A percentile compares a stretch with the other conserved stretches of the same genome.
Evolutionary conservation across 2,113 vertebrate genomes (phyloP).

Genomic region (Callopanchax toddi): DNA sequence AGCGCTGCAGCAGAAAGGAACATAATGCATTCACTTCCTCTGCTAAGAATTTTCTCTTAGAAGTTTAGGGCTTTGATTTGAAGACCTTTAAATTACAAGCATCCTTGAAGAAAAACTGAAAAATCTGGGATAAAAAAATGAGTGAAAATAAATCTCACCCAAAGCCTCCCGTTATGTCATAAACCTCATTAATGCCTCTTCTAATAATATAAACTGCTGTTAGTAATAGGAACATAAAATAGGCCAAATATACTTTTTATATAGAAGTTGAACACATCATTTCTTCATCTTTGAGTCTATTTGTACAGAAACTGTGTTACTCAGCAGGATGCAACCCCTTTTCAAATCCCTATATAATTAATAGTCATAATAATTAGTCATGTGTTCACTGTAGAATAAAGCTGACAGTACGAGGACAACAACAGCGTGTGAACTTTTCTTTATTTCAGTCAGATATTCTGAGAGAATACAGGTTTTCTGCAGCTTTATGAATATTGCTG

Average conservation of each 20-base stretch:
- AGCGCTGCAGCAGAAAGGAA: conserved; percentile 32
- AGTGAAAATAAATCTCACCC: neutral
- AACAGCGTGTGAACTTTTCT: too few relatives aligned
- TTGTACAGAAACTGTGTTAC: too few relatives aligned
- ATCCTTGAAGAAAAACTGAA: conserved; percentile 36
- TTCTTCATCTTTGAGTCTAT: too few relatives aligned
- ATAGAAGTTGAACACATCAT: conserved; percentile 7
- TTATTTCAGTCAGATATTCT: too few relatives aligned
- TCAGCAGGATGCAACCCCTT: too few relatives aligned
- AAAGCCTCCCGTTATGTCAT: neutral
- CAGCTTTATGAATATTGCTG: conserved; percentile 37
- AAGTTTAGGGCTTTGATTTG: conserved; percentile 41
- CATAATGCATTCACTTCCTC: conserved; percentile 54
- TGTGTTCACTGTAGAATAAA: too few relatives aligned
- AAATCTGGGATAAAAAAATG: neutral
- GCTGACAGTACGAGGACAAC: too few relatives aligned
- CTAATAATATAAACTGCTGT: conserved; percentile 3
- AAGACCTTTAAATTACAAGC: conserved; percentile 34
- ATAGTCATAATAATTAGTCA: too few relatives aligned
- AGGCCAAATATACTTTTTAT: neutral
- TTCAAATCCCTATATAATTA: neutral
- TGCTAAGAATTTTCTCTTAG: conserved; percentile 27
- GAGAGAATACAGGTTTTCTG: conserved; percentile 16
- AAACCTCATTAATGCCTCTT: neutral
- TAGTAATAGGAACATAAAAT: neutral